These are phyloP conservation scores for Prietella phreatophila DNA, from an alignment of 2,113 vertebrate genomes.

Conservation along the genomic window DNA sequence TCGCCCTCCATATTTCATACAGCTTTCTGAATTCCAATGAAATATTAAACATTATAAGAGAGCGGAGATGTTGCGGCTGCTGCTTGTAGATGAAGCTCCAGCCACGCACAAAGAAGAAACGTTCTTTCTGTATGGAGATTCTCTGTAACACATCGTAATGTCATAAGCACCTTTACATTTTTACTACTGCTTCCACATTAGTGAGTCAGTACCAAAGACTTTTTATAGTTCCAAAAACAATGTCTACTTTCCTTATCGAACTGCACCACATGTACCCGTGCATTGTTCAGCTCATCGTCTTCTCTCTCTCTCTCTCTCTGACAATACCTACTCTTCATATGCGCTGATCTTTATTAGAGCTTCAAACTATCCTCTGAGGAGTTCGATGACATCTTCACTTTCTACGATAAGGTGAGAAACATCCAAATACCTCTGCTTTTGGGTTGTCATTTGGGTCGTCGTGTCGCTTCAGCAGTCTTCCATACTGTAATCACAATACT, in stretches of 20 bases:
- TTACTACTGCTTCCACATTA: not conserved
- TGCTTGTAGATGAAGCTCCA: not conserved
- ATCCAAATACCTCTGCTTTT: not conserved
- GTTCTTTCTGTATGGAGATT: not conserved
- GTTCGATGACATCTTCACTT: constrained; percentile 89
- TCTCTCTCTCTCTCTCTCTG: not conserved
- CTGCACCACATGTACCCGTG: not conserved
- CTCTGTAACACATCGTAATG: not conserved
- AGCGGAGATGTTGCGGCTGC: not conserved
- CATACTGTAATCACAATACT: not conserved
- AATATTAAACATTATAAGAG: not conserved
- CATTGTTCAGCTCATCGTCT: not conserved
- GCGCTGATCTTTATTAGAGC: constrained; percentile 67
- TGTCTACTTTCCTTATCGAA: not conserved
- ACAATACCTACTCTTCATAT: not conserved
- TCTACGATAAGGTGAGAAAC: constrained; percentile 87
- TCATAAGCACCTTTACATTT: not conserved
- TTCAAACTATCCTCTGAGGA: constrained; percentile 87
- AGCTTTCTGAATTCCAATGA: not conserved
- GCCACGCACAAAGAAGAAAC: not conserved
- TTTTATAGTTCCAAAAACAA: not conserved
- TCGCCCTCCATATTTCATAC: not conserved
- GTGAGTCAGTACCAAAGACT: not conserved
- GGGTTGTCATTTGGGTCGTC: not conserved
- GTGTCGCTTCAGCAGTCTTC: not conserved